Evolutionary conservation across 2,888 invertebrate genomes (phyloP), one percentile per base, ranked within the genome.

Genomic region (Sicus ferrugineus): DNA sequence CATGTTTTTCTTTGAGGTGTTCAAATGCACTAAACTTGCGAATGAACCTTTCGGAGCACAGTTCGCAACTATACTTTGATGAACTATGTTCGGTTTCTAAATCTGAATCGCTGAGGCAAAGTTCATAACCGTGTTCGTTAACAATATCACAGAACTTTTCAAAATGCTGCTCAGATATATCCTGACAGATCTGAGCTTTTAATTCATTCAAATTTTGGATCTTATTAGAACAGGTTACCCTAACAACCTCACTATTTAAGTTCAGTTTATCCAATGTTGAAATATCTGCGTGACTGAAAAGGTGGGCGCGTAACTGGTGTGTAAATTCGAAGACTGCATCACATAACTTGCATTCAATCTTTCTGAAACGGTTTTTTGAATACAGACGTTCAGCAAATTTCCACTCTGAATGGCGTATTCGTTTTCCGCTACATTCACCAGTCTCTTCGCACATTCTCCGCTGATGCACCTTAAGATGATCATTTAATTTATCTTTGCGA

Each of bases 71-170:
- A 58, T 84, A 83, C 46, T 70, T 72, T 3, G 52, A 1, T 0
- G 9, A 0, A 0, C 69, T 19, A 1, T 7, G n/a, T 0, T 73
- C 42, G 3, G 67, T 48, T 3, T 72, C 76, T 0, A 64, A 42
- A 62, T 77, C 85, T 0, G 85, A 84, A 71, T 86, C 85, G 54
- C 79, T 83, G 2, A 85, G 73, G 6, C 79, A 74, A 69, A 85
- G 74, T 74, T 86, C 85, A 54, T 80, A 82, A 2, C 83, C 84
- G 72, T 79, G 68, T 3, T 75, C 75, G 75, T 84, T 84, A 0
- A 81, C 73, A 2, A 85, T 76, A 1, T 77, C 77, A 68, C 81
- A 81, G 56, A 81, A 80, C 67, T 80, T 81, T 0, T 77, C 77
- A 23, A 76, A 70, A 3, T 73, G 67, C 0, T 75, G 68, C 0